A percentile compares a stretch with the other conserved stretches of the same genome.
These are phyloP conservation scores for Lithophane socia DNA, from an alignment of 2,888 invertebrate genomes.

Conservation along the genomic window DNA sequence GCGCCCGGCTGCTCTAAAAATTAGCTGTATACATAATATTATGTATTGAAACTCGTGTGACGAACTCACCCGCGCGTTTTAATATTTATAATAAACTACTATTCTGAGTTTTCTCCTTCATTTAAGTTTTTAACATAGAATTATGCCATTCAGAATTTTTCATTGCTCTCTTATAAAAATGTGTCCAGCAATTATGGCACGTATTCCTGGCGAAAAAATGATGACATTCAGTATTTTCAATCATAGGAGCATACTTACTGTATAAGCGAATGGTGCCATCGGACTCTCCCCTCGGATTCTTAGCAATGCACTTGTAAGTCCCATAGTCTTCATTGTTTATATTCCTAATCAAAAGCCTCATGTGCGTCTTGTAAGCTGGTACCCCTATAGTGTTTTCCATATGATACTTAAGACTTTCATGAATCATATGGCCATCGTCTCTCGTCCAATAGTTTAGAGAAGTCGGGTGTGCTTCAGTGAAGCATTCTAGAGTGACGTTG, in stretches of 20 bases:
- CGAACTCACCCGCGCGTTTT: background rate
- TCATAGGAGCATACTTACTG: constrained; percentile 91
- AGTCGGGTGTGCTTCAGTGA: constrained; percentile 97
- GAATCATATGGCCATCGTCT: constrained; percentile 97
- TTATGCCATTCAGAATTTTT: background rate
- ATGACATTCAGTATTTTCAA: background rate
- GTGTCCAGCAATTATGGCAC: background rate
- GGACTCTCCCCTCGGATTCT: constrained; percentile 97
- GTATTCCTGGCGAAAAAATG: background rate
- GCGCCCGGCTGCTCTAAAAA: background rate
- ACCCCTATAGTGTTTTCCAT: constrained; percentile 93
- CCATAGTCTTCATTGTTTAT: constrained; percentile 95
- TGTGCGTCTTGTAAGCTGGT: constrained; percentile 96
- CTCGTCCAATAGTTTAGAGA: constrained; percentile 97
- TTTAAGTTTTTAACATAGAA: background rate
- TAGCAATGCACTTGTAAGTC: constrained; percentile 96
- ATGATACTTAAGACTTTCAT: constrained; percentile 95
- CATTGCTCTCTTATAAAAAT: background rate
- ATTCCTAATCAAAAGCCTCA: constrained; percentile 95
- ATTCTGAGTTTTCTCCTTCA: background rate
- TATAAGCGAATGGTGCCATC: constrained; percentile 97
- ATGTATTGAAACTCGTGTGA: background rate
- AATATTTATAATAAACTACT: background rate
- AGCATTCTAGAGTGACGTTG: constrained; percentile 96
- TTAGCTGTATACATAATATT: too few species aligned